phyloP scores from a whole-genome alignment of 2,113 vertebrate genomes.

The Geothlypis trichas region DNA sequence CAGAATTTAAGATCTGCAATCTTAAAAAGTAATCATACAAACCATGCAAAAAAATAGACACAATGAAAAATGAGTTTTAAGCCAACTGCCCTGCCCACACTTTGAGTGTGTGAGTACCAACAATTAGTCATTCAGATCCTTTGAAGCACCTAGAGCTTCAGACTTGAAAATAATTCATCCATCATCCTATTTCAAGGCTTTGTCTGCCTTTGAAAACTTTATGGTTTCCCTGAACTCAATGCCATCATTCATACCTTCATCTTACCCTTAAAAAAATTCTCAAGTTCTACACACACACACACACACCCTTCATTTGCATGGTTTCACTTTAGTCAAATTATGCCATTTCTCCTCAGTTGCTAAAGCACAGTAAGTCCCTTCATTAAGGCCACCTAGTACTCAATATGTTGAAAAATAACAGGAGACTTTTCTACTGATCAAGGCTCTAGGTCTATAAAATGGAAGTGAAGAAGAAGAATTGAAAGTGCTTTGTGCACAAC shows the following conservation, averaged over 20 bases:
- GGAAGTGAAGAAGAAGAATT: neutral
- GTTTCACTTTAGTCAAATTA: neutral
- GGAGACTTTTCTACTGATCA: neutral
- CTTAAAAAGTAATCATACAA: neutral
- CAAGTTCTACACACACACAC: neutral
- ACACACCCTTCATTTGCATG: fast-evolving
- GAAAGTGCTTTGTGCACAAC: neutral
- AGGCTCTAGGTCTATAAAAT: neutral
- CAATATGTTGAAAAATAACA: neutral
- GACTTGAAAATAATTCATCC: neutral
- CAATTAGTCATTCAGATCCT: neutral
- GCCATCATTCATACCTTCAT: neutral
- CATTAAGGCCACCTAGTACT: neutral
- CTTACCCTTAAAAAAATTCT: neutral
- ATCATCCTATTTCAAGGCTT: neutral
- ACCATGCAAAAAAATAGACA: neutral
- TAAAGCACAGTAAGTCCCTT: neutral
- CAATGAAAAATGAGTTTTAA: neutral
- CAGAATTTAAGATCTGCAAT: neutral
- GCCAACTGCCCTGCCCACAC: neutral
- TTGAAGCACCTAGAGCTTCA: neutral
- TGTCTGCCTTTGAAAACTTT: neutral
- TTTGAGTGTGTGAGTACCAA: neutral
- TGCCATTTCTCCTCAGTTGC: neutral
- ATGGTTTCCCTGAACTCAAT: neutral